Base-by-base conservation (phyloP, 1,140 invertebrate genomes). In the Grapholita molesta region DNA sequence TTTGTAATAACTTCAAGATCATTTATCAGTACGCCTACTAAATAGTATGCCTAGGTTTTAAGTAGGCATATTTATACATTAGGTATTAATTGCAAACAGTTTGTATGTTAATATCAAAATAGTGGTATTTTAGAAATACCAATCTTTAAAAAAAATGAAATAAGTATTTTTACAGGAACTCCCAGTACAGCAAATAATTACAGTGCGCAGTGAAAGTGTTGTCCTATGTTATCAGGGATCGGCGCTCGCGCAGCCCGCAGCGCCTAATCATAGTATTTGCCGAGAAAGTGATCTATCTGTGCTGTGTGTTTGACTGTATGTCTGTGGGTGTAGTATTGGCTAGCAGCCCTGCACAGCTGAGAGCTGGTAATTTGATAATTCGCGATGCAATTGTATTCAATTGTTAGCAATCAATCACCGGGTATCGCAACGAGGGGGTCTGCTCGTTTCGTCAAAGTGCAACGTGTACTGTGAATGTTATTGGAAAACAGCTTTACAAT, bases 261-360 rank as follows among this genome's bases (percentile, higher is more conserved):
- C 55, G 53, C 23, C 55, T 61, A 61, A 61, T 61, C 55, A 61
- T 61, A 61, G 55, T 61, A 21, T 61, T 61, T 61, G 55, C 25
- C 24, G 24, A 61, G 55, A 61, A 61, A 61, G 55, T 28, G 55
- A 61, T 61, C 55, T 61, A 61, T 28, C 55, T 61, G 24, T 28
- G 23, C 53, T 28, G 24, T 61, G 24, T 61, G 55, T 61, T 28
- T 61, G 24, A 61, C 24, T 61, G 25, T 48, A 21, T 48, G 42
- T 48, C 42, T 48, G 42, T 48, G 42, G 42, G 15, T 48, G 42
- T 48, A 48, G 18, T 48, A 18, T 21, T 48, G 15, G 42, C 42
- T 48, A 11, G 42, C 8, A 48, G 18, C 15, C 8, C 42, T 18
- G 15, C 9, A 18, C 42, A 48, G 42, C 42, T 48, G 42, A 21